phyloP scores from a whole-genome alignment of 2,888 invertebrate species.

The Norana najaformis region DNA sequence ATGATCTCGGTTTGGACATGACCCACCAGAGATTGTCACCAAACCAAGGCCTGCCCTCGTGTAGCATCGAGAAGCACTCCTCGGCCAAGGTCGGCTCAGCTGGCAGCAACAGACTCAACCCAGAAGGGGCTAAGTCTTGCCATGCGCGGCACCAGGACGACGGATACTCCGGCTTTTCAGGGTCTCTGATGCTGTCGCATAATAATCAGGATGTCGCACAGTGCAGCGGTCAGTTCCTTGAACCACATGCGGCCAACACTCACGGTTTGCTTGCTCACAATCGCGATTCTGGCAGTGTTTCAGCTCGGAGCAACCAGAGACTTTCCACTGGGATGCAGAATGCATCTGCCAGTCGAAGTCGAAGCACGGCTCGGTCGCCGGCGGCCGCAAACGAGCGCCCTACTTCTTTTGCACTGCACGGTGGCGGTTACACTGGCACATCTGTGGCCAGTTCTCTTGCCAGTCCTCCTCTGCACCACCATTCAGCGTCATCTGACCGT shows the following conservation, averaged over 20 bases:
- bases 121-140: neutral
- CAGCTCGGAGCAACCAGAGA: neutral
- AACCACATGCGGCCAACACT: neutral
- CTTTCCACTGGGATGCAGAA: neutral
- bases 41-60: neutral
- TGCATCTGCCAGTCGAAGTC: neutral
- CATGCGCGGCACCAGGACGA: neutral
- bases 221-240: neutral
- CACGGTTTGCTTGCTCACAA: constrained; percentile 1
- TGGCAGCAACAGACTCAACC: neutral
- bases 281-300: neutral
- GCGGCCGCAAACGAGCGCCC: neutral
- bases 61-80: constrained; percentile 17
- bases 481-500: neutral
- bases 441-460: constrained; percentile 16
- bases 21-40: neutral
- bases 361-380: neutral
- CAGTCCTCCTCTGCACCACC: constrained; percentile 21
- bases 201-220: constrained; percentile 9
- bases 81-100: neutral
- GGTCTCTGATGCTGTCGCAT: constrained; percentile 6
- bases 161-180: neutral
- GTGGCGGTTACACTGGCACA: constrained; percentile 8
- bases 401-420: neutral
- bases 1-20: constrained; percentile 16